Evolutionary conservation across 2,113 vertebrate genomes (phyloP).

Genomic region (Anolis sagrei): DNA sequence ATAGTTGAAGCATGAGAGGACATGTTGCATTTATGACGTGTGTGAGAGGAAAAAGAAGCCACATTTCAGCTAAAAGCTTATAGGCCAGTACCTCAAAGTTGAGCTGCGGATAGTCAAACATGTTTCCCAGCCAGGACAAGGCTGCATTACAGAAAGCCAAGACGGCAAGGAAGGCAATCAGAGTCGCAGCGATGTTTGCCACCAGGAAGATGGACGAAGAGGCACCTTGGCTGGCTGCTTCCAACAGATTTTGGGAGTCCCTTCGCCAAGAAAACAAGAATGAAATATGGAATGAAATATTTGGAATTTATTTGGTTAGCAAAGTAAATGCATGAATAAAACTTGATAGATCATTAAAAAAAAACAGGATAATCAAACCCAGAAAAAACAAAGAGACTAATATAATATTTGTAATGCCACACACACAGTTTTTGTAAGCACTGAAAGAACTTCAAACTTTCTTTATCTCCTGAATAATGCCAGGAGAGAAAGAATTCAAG

Average conservation of each 20-base stretch:
- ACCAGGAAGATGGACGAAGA: constrained; percentile 78
- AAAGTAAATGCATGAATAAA: background rate
- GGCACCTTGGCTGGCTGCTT: constrained; percentile 85
- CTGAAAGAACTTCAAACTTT: background rate
- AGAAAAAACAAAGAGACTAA: background rate
- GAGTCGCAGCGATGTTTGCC: constrained; percentile 79
- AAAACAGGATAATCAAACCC: background rate
- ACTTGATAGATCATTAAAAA: too few species aligned
- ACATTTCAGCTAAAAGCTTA: background rate
- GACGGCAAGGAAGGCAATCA: constrained; percentile 86
- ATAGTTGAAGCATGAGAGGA: background rate
- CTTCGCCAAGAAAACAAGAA: constrained; percentile 63
- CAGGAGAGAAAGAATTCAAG: too few species aligned
- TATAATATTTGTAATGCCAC: background rate
- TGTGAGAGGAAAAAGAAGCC: background rate
- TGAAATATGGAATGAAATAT: constrained; percentile 34
- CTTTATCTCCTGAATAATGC: too few species aligned
- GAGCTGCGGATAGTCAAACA: constrained; percentile 86
- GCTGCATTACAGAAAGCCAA: constrained; percentile 81
- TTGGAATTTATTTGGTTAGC: constrained; percentile 12
- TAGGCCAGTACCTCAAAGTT: constrained; percentile 84
- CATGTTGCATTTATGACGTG: background rate
- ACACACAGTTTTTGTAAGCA: background rate
- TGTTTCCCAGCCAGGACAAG: constrained; percentile 86
- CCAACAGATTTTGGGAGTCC: constrained; percentile 81